Evolutionary conservation across 1,140 invertebrate genomes (phyloP), one percentile per base, ranked within the genome.

Genomic region (Vanessa tameamea): DNA sequence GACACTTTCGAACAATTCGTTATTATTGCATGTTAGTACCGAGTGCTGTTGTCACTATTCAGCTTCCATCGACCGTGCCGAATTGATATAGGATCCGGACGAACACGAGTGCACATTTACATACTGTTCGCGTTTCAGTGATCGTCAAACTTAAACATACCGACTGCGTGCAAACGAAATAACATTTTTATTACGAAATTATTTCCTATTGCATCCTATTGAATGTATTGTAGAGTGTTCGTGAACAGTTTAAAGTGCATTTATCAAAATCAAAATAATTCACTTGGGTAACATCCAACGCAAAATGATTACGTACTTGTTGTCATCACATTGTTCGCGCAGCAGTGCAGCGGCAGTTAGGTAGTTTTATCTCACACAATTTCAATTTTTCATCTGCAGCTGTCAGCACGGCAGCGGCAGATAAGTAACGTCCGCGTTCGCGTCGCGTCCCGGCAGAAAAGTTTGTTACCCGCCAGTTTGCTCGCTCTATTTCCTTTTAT

Each of bases 321-420:
- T 87, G 87, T 84, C 84, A 79, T 81, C 84, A 88, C 85, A 86
- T 90, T 89, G 87, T 89, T 88, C 78, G 82, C 79, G 59, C 61
- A 64, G 70, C 69, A 64, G 70, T 85, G 83, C 82, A 83, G 85
- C 82, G 73, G 86, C 85, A 86, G 87, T 89, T 88, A 85, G 85
- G 87, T 89, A 87, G 87, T 90, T 92, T 90, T 92, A 92, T 92
- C 90, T 90, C 90, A 82, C 86, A 90, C 90, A 90, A 92, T 92
- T 92, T 92, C 90, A 92, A 92, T 92, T 92, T 90, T 92, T 92
- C 88, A 92, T 92, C 87, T 92, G 90, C 87, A 89, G 87, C 90
- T 90, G 90, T 92, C 90, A 90, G 88, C 88, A 79, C 85, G 82
- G 81, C 86, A 86, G 81, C 82, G 84, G 84, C 79, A 92, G 88